Evolutionary conservation across 2,888 invertebrate species (phyloP).

Genomic region (Bhutanitis thaidina): DNA sequence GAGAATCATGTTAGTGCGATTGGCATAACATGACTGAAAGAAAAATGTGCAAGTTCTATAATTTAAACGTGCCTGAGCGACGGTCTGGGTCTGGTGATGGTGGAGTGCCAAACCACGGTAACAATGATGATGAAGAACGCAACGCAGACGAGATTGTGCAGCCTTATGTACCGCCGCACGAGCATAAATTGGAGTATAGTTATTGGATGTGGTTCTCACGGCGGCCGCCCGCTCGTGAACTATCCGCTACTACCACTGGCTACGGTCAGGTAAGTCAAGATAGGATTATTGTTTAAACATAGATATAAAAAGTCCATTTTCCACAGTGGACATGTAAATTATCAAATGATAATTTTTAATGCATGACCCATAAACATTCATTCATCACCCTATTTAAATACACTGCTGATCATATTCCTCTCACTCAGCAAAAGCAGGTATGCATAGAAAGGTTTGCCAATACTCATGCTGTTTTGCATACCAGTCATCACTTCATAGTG

Average conservation of each 20-base stretch:
- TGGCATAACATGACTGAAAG: conserved; percentile 78
- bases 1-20: conserved; percentile 72
- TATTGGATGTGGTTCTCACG: conserved; percentile 95
- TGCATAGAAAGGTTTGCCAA: too few species aligned
- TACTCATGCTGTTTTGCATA: too few species aligned
- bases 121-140: conserved; percentile 57
- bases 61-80: conserved; percentile 77
- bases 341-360: too few species aligned
- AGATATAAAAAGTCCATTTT: too few species aligned
- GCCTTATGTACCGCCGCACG: conserved; percentile 85
- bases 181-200: conserved; percentile 95
- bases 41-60: conserved; percentile 79
- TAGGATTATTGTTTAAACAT: too few species aligned
- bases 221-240: conserved; percentile 73
- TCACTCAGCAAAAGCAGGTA: too few species aligned
- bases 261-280: conserved; percentile 66
- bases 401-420: too few species aligned
- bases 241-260: conserved; percentile 65
- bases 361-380: too few species aligned
- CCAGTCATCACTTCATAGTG: too few species aligned
- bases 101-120: conserved; percentile 52
- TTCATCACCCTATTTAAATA: too few species aligned
- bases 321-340: too few species aligned
- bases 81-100: conserved; percentile 60
- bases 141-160: conserved; percentile 54